Evolutionary conservation across 2,797 vertebrate species (phyloP), one percentile per base, ranked within the genome.

Genomic region (Semotilus atromaculatus): DNA sequence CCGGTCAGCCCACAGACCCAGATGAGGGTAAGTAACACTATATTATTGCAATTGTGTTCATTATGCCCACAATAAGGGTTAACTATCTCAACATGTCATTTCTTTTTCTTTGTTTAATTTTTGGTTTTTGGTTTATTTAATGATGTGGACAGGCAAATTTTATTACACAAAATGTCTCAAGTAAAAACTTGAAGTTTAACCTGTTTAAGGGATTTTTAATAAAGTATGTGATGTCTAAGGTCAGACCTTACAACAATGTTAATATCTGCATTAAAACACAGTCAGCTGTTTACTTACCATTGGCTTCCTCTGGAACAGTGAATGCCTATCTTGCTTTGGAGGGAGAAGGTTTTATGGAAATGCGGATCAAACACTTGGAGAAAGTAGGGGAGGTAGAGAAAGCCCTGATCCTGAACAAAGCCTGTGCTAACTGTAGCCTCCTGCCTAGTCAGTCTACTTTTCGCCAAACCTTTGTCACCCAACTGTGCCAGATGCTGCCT

Each of bases 291-390:
- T 74, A 89, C 19, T 90, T 74, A 23, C 53, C 18, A 21, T 66
- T 5, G 45, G 76, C 26, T 40, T 64, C 1, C 66, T 76, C 48
- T 86, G 7, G 38, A 21, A 66, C 71, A 96, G 95, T 96, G 80
- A 95, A 97, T 91, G 95, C 96, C 53, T 96, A 97, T 93, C 97
- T 99, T 92, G 96, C 94, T 91, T 95, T 96, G 95, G 98, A 99
- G 93, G 98, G 98, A 9, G 96, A 97, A 89, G 96, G 96, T 90
- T 99, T 99, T 93, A 96, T 99, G 94, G 98, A 99, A 92, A 97
- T 99, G 97, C 93, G 98, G 79, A 96, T 99, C 91, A 99, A 99
- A 91, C 98, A 99, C 89, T 92, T 99, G 91, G 97, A 99, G 94
- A 99, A 99, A 94, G 96, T 97, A 83, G 97, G 97, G 55, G 97